phyloP scores from a whole-genome alignment of 2,888 invertebrate species.

The Drosophila austrosaltans region DNA sequence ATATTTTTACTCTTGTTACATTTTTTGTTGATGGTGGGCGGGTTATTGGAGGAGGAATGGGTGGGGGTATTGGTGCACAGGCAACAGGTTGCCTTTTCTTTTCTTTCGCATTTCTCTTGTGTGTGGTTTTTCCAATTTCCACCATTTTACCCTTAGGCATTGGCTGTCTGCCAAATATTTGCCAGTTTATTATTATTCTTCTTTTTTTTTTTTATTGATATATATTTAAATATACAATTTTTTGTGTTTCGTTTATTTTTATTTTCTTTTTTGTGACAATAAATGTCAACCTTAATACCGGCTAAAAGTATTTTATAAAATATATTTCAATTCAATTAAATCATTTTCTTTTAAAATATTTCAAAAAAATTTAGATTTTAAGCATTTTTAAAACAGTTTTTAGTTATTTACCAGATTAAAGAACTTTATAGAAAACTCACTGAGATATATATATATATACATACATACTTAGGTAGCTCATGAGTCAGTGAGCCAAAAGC shows the following conservation, averaged over 20 bases:
- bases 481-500: too few relatives aligned
- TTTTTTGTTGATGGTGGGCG: constrained; percentile 24
- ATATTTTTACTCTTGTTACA: constrained; percentile 27
- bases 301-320: background rate
- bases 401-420: background rate
- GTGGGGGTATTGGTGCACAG: background rate
- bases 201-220: constrained; percentile 8
- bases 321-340: background rate
- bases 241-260: background rate
- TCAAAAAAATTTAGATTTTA: background rate
- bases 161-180: constrained; percentile 11
- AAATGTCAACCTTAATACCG: constrained; percentile 8
- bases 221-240: background rate
- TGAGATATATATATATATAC: too few relatives aligned
- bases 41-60: background rate
- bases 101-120: background rate
- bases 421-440: too few relatives aligned
- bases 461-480: too few relatives aligned
- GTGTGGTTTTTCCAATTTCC: constrained; percentile 10
- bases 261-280: background rate
- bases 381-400: background rate
- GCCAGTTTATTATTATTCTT: background rate
- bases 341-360: background rate
- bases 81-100: constrained; percentile 47
- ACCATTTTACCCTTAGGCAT: constrained; percentile 5